Base-by-base conservation (phyloP, 2,888 invertebrate genomes). In the Ormyrus nitidulus region DNA sequence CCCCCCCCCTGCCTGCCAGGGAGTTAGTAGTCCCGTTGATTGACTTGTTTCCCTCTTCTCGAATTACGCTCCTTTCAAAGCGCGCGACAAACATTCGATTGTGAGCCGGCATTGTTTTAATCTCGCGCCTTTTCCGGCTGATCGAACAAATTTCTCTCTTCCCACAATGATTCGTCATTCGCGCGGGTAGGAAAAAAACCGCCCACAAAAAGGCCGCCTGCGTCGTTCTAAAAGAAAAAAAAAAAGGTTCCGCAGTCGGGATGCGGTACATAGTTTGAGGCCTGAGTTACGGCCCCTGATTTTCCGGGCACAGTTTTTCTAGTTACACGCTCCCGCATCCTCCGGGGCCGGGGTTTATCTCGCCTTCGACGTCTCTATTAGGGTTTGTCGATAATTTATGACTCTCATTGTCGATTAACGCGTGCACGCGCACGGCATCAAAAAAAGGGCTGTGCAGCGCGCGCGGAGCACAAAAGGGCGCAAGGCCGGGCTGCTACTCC, bases 341-440 rank as follows among this genome's bases (percentile, higher is more conserved):
- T 56, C 56, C 56, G 54, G 75, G 54, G 75, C 77, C 68, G 78
- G 69, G 70, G 73, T 51, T 81, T 73, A 81, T 80, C 76, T 81
- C 77, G 71, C 74, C 77, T 77, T 82, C 81, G 86, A 88, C 86
- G 86, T 87, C 89, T 90, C 89, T 89, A 89, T 90, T 90, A 89
- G 89, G 89, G 88, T 61, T 79, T 75, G 34, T 84, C 84, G 80
- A 82, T 88, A 90, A 90, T 90, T 90, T 90, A 90, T 90, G 87
- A 87, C 87, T 87, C 81, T 86, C 83, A 89, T 90, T 90, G 90
- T 89, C 89, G 88, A 89, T 90, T 90, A 90, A 88, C 89, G 87
- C 89, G 88, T 87, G 88, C 86, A 83, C 87, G 87, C 88, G 88
- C 87, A 87, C 86, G 83, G 87, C 84, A 83, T 72, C 13, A 0